phyloP scores from a whole-genome alignment of 2,888 invertebrate genomes.

The Alviniconcha strummeri region DNA sequence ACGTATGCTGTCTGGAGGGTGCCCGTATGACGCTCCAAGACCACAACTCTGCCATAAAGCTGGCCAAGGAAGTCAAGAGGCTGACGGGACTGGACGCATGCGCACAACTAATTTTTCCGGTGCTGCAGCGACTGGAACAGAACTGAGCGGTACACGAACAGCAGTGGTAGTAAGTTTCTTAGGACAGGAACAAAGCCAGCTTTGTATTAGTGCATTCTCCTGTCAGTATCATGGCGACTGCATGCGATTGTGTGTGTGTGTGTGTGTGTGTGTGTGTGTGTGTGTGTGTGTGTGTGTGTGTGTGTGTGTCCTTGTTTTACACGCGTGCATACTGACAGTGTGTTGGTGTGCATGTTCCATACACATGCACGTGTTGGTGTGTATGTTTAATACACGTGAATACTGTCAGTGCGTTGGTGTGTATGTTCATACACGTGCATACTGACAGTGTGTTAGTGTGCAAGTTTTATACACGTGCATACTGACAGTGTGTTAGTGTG shows the following conservation, averaged over 20 bases:
- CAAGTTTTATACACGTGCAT: not conserved
- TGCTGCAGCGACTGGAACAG: conserved; percentile 45
- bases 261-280: conserved; percentile 2
- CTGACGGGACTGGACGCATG: conserved; percentile 44
- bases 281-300: conserved; percentile 1
- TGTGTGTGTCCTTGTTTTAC: not conserved
- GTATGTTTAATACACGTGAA: not conserved
- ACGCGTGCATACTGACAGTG: not conserved
- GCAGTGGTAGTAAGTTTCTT: conserved; percentile 28
- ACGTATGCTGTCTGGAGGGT: conserved; percentile 44
- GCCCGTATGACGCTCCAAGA: conserved; percentile 29
- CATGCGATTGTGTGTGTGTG: not conserved
- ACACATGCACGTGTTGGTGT: not conserved
- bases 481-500: conserved; percentile 11
- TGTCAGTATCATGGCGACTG: not conserved
- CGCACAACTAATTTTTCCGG: conserved; percentile 47
- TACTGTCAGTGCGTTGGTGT: not conserved
- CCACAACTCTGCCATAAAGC: conserved; percentile 43
- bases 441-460: conserved; percentile 8
- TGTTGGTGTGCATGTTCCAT: not conserved
- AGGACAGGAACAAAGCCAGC: not conserved
- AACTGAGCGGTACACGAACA: conserved; percentile 12
- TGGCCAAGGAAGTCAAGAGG: conserved; percentile 45
- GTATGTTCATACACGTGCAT: not conserved
- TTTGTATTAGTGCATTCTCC: not conserved